Conservation (phyloP, 2,888 invertebrate genomes). For the Prionchulus punctatus region DNA sequence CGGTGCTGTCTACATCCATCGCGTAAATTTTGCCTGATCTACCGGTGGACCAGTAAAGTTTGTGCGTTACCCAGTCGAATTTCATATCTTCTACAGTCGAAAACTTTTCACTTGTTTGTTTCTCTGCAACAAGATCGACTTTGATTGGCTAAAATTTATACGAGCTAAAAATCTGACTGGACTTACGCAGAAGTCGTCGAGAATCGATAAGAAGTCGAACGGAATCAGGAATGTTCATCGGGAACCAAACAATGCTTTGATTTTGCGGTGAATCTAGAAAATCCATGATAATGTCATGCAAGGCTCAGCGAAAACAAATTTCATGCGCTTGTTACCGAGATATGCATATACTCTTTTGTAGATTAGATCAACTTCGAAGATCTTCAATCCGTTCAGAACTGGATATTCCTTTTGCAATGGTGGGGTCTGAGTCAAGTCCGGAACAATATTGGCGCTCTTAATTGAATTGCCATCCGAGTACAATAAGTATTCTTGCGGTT, state of each 20-base stretch:
- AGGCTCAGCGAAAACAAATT: not conserved
- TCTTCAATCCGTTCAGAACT: slow-evolving; percentile 21
- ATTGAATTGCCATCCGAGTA: slow-evolving; percentile 88
- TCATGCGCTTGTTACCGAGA: not conserved
- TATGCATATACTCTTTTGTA: slow-evolving; percentile 5
- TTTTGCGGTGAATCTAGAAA: slow-evolving; percentile 23
- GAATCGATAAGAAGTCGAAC: slow-evolving; percentile 22
- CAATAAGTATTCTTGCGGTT: slow-evolving; percentile 70
- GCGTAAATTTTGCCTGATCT: slow-evolving; percentile 83
- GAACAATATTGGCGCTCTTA: slow-evolving; percentile 70
- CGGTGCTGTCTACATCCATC: slow-evolving; percentile 62
- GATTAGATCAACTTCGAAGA: slow-evolving; percentile 26
- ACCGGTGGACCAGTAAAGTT: slow-evolving; percentile 93
- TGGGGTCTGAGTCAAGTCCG: slow-evolving; percentile 50
- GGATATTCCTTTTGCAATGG: slow-evolving; percentile 18
- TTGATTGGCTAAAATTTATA: too few species aligned
- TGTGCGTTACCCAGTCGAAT: slow-evolving; percentile 88
- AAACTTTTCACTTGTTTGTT: not conserved
- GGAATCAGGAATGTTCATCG: slow-evolving; percentile 27
- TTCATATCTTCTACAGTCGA: slow-evolving; percentile 20
- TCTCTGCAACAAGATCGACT: not conserved
- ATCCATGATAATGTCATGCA: not conserved
- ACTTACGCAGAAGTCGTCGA: not conserved
- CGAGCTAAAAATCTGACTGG: not conserved
- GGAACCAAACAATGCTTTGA: slow-evolving; percentile 29